Evolutionary conservation across 1,140 invertebrate species (phyloP), one percentile per base, ranked within the genome.

Genomic region (Ladona fulva): DNA sequence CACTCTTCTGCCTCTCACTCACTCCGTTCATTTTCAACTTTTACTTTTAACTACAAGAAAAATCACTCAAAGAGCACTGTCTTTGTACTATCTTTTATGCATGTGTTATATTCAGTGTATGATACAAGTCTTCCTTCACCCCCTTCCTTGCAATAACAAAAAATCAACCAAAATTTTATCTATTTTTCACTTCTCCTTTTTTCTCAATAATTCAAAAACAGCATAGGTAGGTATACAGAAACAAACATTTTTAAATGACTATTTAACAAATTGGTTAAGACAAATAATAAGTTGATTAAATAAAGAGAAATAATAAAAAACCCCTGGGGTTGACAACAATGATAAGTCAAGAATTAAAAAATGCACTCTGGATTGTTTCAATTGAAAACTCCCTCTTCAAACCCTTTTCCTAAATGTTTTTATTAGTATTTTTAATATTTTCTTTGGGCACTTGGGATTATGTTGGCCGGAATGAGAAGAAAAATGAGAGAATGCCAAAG

Each of bases 11-110:
- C 1, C 29, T 5, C 29, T 1, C 29, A 37, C 29, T 1, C 29
- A 37, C 29, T 37, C 29, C 8, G 29, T 37, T 37, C 29, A 37
- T 37, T 37, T 37, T 37, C 29, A 37, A 66, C n/a, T 66, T 22
- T 66, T 66, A 22, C 14, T 16, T 66, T 66, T 66, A 66, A 19
- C 52, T 66, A 66, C 52, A 66, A 66, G 52, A 66, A 66, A 37
- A 66, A 66, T 66, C 52, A 66, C 52, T 66, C 52, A 66, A 66
- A 66, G 52, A 66, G 52, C 52, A 66, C 52, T 19, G 52, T 66
- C n/a, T 66, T 66, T 66, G 52, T 66, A 66, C 52, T 66, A 66
- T 66, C n/a, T 66, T 66, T 66, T 66, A 66, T 66, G 52, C n/a
- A 22, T 66, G n/a, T 22, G 14, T 66, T 66, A 66, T 66, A 66